Base-by-base conservation (phyloP, 37 sponge, comb jelly and placozoan species). In the Aplysina aerophoba region DNA sequence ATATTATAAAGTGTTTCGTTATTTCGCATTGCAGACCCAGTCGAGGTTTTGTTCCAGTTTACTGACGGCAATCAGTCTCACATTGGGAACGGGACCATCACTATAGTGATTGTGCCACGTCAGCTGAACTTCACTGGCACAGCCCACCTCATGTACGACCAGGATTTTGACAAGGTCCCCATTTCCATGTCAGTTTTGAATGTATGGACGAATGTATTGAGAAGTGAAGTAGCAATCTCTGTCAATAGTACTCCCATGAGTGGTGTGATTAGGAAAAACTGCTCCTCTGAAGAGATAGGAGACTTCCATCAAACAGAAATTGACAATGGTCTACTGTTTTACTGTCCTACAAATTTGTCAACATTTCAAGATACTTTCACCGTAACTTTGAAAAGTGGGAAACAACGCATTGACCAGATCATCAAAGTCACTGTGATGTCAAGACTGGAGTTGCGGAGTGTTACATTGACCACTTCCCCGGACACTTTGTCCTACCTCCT, bases 131-230 rank as follows among this genome's bases (percentile, higher is more conserved):
- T 36, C 78, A 75, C 53, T 53, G 78, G 78, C 44, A 25, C 78
- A 36, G 38, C 21, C 13, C 17, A 24, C 25, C 25, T 75, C 0
- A 2, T 13, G 4, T 75, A 75, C 78, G 13, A 12, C 13, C 78
- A 75, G 40, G 78, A 75, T 75, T 0, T 2, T 24, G 37, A 17
- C 2, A 22, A 2, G 21, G 78, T 75, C n/a, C 78, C 20, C 54
- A 40, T 75, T 40, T 40, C 54, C 22, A 75, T 6, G 11, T 40
- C 54, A 17, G 38, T 75, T 24, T 50, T 75, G 44, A 40, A 75
- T 25, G 40, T 50, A 15, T 19, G 27, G 5, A 90, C 93, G 17
- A 93, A 89, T 55, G 85, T 88, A 4, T 15, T 57, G 36, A 30
- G 57, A 24, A 57, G 57, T 30, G 81, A 81, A 0, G 89, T 90